phyloP scores from a whole-genome alignment of 2,888 invertebrate genomes.

The Cecidostiba fungosa region DNA sequence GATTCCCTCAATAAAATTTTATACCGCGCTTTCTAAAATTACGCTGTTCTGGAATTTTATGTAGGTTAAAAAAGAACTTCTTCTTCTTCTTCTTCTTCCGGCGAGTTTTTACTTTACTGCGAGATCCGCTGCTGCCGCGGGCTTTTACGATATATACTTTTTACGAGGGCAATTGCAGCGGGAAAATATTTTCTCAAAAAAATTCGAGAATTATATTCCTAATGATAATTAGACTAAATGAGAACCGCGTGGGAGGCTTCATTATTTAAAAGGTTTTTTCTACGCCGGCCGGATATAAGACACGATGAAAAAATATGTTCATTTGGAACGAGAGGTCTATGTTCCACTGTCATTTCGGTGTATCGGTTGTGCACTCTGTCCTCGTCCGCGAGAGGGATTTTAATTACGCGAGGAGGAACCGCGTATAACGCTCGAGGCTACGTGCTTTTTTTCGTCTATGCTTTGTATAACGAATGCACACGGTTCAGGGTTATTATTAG shows the following conservation, averaged over 20 bases:
- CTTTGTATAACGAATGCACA: not conserved
- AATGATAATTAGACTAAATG: not conserved
- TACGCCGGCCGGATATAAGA: not conserved
- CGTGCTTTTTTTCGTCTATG: not conserved
- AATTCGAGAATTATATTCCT: constrained; percentile 7
- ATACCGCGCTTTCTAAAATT: not conserved
- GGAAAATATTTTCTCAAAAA: not conserved
- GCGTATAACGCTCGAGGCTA: not conserved
- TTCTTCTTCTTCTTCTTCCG: not conserved
- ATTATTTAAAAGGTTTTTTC: not conserved
- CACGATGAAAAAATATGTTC: too few species aligned
- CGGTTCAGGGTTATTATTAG: not conserved
- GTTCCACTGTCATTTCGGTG: too few species aligned
- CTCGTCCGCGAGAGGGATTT: not conserved
- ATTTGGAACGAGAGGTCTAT: too few species aligned
- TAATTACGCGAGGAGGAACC: constrained; percentile 6
- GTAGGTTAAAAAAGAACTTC: constrained; percentile 14
- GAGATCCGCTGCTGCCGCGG: not conserved
- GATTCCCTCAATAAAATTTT: constrained; percentile 7
- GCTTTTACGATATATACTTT: constrained; percentile 2
- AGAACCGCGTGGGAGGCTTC: not conserved
- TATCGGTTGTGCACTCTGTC: not conserved
- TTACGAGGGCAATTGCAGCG: not conserved
- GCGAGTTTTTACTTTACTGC: constrained; percentile 4
- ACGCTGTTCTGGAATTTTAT: not conserved